Base-by-base conservation (phyloP, 23 tunicate species). In the Clavelina lepadiformis region DNA sequence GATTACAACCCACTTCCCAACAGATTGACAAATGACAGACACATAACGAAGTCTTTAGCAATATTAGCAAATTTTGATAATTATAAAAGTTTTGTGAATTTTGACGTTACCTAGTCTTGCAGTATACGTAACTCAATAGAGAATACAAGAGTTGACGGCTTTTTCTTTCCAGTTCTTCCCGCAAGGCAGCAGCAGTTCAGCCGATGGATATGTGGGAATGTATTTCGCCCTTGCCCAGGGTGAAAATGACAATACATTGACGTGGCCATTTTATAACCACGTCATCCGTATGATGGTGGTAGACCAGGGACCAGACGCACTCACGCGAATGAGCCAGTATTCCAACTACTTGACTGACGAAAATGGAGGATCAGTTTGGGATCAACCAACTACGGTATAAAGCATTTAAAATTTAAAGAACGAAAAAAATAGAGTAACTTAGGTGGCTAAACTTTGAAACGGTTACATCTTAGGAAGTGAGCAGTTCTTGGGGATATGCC, bases 201-300 rank as follows among this genome's bases (percentile, higher is more conserved):
- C 37, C 25, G 75, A 69, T 36, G 97, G 83, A 8, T 89, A 89
- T 60, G 49, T 81, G 77, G 60, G 78, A 0, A 69, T 89, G 89
- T 80, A 61, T 33, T 89, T 65, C 46, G 82, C 78, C 28, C 27
- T 81, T 0, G 97, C 71, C 1, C 58, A 51, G 37, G 97, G 97
- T 18, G 73, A 38, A 23, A 81, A 89, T 49, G 89, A 89, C 47
- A 89, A 81, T 46, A 56, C 31, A n/a, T 54, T 89, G 15, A 53
- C 47, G 60, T 89, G 97, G 97, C 97, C 97, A 3, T 89, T 81
- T 58, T 58, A 73, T 52, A 57, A 89, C 56, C 74, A 53, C 34
- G 80, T 82, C 23, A 54, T 89, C 1, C 70, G 60, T 21, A 38
- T 89, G 75, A 22, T 63, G 31, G 74, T 89, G 5, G 83, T 89